phyloP scores from a whole-genome alignment of 2,113 vertebrate genomes.

The Indicator maculatus region DNA sequence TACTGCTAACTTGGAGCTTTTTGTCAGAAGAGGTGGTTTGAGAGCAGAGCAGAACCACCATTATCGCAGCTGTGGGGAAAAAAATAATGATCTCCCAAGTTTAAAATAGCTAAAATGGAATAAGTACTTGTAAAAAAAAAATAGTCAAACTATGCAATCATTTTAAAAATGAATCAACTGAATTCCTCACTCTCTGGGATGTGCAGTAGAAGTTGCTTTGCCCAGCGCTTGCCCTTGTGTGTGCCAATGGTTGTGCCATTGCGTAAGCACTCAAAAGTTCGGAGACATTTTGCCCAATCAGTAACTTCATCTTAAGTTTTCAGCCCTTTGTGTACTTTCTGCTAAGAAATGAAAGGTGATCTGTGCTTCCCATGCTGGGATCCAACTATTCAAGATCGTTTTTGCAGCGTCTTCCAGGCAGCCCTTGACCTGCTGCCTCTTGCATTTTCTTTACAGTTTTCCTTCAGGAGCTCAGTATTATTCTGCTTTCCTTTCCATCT shows the following conservation, averaged over 20 bases:
- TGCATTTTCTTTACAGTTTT: neutral
- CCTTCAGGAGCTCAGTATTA: neutral
- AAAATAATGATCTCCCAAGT: neutral
- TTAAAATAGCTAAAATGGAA: neutral
- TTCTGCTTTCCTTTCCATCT: neutral
- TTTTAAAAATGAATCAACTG: neutral
- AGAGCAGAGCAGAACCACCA: neutral
- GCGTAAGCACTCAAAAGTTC: neutral
- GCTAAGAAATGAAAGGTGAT: neutral
- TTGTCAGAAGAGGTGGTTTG: neutral
- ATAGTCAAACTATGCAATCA: neutral
- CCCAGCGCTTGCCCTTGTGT: neutral
- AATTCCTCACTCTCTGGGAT: neutral
- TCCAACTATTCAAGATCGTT: neutral
- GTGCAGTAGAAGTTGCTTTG: neutral
- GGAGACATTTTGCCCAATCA: neutral
- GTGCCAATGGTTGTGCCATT: neutral
- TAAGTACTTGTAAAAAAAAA: neutral
- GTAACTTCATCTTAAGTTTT: neutral
- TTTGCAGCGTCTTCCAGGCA: neutral
- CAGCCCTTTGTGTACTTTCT: neutral
- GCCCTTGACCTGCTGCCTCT: neutral
- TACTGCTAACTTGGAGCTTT: neutral
- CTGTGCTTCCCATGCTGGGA: neutral
- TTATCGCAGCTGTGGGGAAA: neutral